These are phyloP conservation scores for Heliconius hermathena DNA, from an alignment of 1,140 invertebrate genomes.

Conservation along the genomic window DNA sequence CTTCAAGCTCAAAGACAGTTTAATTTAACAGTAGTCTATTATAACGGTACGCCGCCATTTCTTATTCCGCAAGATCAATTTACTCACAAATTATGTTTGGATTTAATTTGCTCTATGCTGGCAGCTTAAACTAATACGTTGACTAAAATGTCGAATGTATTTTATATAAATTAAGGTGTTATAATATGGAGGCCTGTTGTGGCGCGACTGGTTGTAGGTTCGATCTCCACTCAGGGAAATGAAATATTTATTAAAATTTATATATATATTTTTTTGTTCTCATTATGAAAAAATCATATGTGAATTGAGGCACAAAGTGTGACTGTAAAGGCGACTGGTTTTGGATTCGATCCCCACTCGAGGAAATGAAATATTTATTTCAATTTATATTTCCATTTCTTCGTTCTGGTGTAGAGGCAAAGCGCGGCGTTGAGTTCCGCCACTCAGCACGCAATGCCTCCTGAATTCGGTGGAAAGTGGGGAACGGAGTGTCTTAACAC, in stretches of 20 bases:
- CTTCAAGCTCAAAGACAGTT: constrained; percentile 1
- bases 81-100: constrained; percentile 8
- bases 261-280: background rate
- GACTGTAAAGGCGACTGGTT: too few species aligned
- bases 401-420: too few species aligned
- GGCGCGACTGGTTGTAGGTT: too few species aligned
- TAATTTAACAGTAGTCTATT: constrained; percentile 4
- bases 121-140: background rate
- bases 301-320: too few species aligned
- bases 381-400: background rate
- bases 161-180: too few species aligned
- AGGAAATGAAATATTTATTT: background rate
- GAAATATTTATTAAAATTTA: background rate
- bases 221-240: background rate
- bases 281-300: too few species aligned
- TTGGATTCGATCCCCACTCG: too few species aligned
- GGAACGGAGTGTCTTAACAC: too few species aligned
- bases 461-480: too few species aligned
- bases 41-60: background rate
- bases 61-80: background rate
- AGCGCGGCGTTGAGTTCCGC: too few species aligned
- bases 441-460: too few species aligned
- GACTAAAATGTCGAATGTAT: background rate
- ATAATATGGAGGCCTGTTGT: too few species aligned
- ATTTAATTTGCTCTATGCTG: constrained; percentile 2